These are phyloP conservation scores for Sitta carolinensis DNA, from an alignment of 2,797 vertebrate genomes.

Conservation along the genomic window DNA sequence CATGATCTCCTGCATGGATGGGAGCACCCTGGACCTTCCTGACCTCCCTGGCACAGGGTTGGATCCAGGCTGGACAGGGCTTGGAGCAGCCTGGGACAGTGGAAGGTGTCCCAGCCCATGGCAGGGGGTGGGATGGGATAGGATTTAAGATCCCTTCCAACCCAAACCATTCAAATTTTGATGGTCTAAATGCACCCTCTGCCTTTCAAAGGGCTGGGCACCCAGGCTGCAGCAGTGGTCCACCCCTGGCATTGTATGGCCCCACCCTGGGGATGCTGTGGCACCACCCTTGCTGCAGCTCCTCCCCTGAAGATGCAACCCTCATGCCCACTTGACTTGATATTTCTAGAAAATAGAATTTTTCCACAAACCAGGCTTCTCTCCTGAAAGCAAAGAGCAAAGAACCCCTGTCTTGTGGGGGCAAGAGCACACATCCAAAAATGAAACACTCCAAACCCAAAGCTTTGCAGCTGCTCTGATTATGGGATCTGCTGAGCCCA, in stretches of 20 bases:
- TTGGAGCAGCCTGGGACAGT: fast-evolving
- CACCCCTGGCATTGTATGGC: fast-evolving
- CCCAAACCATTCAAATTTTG: neutral
- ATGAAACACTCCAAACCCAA: fast-evolving
- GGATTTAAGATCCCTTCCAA: neutral
- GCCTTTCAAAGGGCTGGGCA: neutral
- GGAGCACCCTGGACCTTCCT: neutral
- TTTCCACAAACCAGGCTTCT: fast-evolving
- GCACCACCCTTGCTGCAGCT: neutral
- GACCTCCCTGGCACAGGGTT: neutral
- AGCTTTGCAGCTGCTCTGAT: neutral
- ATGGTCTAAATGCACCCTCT: neutral
- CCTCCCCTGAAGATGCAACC: neutral
- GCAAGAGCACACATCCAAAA: neutral
- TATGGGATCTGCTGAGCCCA: neutral
- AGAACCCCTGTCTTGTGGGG: fast-evolving
- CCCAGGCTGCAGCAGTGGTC: fast-evolving
- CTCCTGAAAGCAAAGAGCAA: neutral
- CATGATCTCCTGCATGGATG: fast-evolving
- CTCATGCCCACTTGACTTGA: neutral
- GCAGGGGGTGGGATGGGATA: neutral
- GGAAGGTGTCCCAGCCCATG: neutral
- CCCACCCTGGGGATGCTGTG: neutral
- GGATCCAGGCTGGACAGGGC: fast-evolving
- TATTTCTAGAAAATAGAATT: neutral